A percentile compares a stretch with the other conserved stretches of the same genome.
These are phyloP conservation scores for Eremophila alpestris DNA, from an alignment of 2,797 vertebrate species.

Conservation along the genomic window DNA sequence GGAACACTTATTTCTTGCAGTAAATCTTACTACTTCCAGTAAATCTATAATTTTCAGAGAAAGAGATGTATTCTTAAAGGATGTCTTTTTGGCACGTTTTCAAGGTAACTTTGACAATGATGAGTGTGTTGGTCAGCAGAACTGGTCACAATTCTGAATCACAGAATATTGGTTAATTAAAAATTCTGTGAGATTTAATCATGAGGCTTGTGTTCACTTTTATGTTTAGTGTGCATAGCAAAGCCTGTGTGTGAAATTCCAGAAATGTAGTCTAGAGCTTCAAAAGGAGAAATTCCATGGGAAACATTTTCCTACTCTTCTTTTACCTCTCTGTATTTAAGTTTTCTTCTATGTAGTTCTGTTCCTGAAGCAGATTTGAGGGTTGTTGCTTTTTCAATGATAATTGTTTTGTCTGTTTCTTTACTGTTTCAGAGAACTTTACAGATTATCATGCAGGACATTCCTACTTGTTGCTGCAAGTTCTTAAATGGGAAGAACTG, in stretches of 20 bases:
- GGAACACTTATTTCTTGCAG: conserved; percentile 46
- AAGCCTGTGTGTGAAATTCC: background rate
- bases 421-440: background rate
- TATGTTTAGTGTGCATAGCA: background rate
- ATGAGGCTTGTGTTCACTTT: background rate
- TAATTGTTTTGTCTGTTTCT: background rate
- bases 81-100: background rate
- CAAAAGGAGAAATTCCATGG: background rate
- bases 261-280: background rate
- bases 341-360: background rate
- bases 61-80: background rate
- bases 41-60: conserved; percentile 60
- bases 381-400: background rate
- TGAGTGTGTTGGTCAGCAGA: background rate
- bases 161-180: background rate
- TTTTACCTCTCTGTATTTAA: background rate
- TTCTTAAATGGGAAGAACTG: background rate
- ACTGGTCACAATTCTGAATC: background rate
- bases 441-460: background rate
- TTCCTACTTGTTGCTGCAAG: background rate
- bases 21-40: conserved; percentile 4
- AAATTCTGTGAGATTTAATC: background rate
- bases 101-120: background rate
- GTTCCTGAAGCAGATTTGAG: background rate
- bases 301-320: background rate